A percentile compares a stretch with the other conserved stretches of the same genome.
Conservation (phyloP, 2,797 vertebrate species). For the Heliangelus exortis region DNA sequence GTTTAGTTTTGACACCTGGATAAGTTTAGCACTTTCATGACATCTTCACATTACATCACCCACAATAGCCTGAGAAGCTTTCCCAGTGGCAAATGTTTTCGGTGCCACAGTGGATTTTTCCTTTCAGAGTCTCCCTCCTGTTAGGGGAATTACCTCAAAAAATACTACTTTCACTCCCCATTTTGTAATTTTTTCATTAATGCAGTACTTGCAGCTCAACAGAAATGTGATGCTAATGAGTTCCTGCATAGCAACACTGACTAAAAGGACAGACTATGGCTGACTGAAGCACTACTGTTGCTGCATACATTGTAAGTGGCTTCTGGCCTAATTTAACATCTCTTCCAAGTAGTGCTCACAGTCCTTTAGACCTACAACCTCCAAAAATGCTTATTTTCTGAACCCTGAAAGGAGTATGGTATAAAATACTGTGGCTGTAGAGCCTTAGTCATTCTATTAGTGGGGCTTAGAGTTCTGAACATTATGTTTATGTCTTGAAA, state of each 20-base stretch:
- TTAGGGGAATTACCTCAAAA: neutral
- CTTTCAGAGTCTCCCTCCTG: neutral
- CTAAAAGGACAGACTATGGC: neutral
- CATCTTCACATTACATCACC: neutral
- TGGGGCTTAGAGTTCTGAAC: constrained; percentile 8
- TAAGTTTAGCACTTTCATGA: neutral
- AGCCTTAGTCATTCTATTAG: neutral
- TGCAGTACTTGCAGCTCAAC: neutral
- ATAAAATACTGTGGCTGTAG: neutral
- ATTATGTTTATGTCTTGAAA: constrained; percentile 50
- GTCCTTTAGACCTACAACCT: neutral
- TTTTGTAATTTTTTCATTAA: neutral
- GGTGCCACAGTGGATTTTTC: neutral
- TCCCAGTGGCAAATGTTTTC: neutral
- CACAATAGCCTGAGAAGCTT: neutral
- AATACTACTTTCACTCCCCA: neutral
- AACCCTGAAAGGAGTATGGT: neutral
- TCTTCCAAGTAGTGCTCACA: neutral
- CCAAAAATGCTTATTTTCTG: neutral
- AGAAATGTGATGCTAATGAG: neutral
- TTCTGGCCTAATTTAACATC: neutral
- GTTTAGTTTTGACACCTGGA: neutral
- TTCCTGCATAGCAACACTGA: neutral
- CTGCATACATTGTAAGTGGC: neutral
- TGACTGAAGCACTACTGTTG: neutral